These are phyloP conservation scores for Cyprinella venusta DNA, from an alignment of 2,797 vertebrate species.

Conservation along the genomic window DNA sequence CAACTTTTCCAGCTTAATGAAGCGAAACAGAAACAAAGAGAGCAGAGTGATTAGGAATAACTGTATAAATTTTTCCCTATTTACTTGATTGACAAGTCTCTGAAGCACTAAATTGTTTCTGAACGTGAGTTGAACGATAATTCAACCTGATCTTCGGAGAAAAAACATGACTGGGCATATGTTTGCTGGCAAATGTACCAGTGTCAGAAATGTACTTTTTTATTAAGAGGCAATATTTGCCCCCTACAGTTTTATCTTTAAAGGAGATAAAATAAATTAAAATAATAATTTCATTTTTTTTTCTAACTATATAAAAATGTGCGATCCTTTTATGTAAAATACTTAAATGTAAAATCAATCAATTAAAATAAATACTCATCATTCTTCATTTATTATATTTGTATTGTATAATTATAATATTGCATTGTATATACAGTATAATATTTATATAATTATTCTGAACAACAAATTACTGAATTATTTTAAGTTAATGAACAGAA, in stretches of 20 bases:
- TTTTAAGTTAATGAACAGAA: too few species aligned
- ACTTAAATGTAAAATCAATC: too few species aligned
- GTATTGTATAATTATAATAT: too few species aligned
- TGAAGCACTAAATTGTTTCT: not conserved
- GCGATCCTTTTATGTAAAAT: not conserved
- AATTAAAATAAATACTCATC: not conserved
- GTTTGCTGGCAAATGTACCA: not conserved
- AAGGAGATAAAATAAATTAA: not conserved
- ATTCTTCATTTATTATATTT: too few species aligned
- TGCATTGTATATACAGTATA: too few species aligned
- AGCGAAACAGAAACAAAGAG: conserved; percentile 34
- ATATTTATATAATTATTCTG: too few species aligned
- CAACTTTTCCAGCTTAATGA: conserved; percentile 78
- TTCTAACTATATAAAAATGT: too few species aligned
- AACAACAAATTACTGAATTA: too few species aligned
- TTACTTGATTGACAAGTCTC: not conserved
- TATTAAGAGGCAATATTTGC: not conserved
- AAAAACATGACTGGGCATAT: not conserved
- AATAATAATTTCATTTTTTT: not conserved
- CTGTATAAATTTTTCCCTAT: not conserved
- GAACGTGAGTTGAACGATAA: not conserved
- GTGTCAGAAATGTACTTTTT: not conserved
- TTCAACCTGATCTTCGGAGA: not conserved
- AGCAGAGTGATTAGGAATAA: not conserved
- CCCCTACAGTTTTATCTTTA: not conserved